Evolutionary conservation across 1,140 invertebrate species (phyloP).

Genomic region (Ruditapes philippinarum): DNA sequence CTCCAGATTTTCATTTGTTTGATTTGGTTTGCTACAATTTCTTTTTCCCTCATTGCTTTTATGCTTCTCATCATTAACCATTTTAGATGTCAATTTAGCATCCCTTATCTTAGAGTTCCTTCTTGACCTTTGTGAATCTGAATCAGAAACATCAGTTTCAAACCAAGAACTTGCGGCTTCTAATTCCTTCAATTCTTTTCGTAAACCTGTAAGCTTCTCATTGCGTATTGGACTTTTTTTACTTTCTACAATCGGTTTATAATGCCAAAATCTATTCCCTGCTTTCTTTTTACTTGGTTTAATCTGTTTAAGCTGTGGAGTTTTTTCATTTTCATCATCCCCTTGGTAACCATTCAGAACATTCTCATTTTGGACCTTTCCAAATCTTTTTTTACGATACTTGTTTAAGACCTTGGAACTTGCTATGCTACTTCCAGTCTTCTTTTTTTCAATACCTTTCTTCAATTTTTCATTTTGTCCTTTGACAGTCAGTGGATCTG

Average conservation of each 20-base stretch:
- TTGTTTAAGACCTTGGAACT: conserved; percentile 53
- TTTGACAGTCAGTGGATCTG: background rate
- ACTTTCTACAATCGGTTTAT: background rate
- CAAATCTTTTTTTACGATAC: conserved; percentile 15
- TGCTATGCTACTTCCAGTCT: conserved; percentile 27
- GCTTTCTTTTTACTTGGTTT: background rate
- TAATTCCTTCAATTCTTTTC: conserved; percentile 27
- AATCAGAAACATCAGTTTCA: background rate
- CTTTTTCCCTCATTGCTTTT: too few relatives aligned
- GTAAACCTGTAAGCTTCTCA: background rate
- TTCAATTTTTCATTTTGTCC: background rate
- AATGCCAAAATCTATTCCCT: conserved; percentile 45
- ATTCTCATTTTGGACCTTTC: background rate
- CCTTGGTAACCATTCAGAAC: conserved; percentile 52
- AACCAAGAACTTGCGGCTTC: background rate
- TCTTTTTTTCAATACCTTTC: background rate
- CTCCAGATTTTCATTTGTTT: too few relatives aligned
- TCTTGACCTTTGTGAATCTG: background rate
- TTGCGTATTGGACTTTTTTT: background rate
- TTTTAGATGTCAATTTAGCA: background rate
- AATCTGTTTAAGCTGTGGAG: background rate
- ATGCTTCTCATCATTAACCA: background rate
- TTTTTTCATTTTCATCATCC: conserved; percentile 55
- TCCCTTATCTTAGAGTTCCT: background rate
- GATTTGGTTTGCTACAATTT: too few relatives aligned